Percentiles rank a stretch among this genome's conserved stretches.
Conservation (phyloP, 30 jellyfish, hydroid and myxozoan genomes). For the Aurelia sp. region DNA sequence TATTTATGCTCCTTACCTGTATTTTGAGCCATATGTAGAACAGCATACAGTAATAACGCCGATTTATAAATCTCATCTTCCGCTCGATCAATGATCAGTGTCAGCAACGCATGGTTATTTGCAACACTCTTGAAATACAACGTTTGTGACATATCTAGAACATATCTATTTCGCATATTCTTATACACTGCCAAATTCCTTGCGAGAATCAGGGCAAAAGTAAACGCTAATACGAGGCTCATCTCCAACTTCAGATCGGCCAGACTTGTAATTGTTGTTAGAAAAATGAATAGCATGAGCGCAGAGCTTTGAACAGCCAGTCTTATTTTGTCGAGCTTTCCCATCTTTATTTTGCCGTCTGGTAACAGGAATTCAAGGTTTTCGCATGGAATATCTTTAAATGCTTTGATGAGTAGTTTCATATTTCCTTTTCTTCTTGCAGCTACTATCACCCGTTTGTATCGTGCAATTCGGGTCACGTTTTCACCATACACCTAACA, state of each 20-base stretch:
- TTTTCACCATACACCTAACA: slow-evolving; percentile 66
- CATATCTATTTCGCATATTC: slow-evolving; percentile 45
- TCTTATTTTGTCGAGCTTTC: slow-evolving; percentile 59
- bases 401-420: slow-evolving; percentile 56
- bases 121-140: slow-evolving; percentile 79
- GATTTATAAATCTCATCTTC: slow-evolving; percentile 79
- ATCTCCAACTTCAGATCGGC: slow-evolving; percentile 43
- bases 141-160: slow-evolving; percentile 73
- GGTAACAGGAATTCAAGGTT: slow-evolving; percentile 77
- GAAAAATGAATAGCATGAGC: slow-evolving; percentile 13
- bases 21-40: slow-evolving; percentile 2
- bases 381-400: slow-evolving; percentile 84
- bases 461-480: slow-evolving; percentile 61
- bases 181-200: slow-evolving; percentile 58
- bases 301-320: slow-evolving; percentile 34
- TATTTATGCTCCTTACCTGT: background rate
- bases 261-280: slow-evolving; percentile 50
- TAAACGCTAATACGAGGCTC: slow-evolving; percentile 23
- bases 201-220: slow-evolving; percentile 16
- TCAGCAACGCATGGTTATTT: slow-evolving; percentile 66
- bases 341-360: slow-evolving; percentile 71
- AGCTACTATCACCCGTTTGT: slow-evolving; percentile 75
- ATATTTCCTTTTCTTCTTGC: slow-evolving; percentile 24
- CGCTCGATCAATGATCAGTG: slow-evolving; percentile 82
- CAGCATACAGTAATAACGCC: slow-evolving; percentile 40